Percentiles rank a stretch among this genome's conserved stretches.
These are phyloP conservation scores for Psittacula derbiana DNA, from an alignment of 2,797 vertebrate genomes.

Conservation along the genomic window DNA sequence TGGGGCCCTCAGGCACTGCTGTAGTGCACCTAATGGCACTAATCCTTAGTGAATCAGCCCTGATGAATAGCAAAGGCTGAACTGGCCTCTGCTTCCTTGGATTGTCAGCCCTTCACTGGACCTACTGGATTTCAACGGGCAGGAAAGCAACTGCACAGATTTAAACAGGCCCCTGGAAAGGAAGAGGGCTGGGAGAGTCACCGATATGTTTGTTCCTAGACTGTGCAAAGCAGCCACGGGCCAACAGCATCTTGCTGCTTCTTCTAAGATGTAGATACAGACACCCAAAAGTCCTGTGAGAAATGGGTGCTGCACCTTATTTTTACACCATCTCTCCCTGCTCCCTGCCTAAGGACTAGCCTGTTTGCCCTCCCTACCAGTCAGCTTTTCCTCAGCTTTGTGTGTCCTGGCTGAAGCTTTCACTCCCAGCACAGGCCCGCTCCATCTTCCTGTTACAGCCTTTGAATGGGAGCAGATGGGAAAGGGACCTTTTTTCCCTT, in stretches of 20 bases:
- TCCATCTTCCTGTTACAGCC: background rate
- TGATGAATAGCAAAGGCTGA: background rate
- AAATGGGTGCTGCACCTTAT: background rate
- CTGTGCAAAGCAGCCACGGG: background rate
- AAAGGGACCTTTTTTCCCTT: background rate
- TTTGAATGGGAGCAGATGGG: background rate
- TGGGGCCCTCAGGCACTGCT: background rate
- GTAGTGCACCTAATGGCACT: constrained; percentile 14
- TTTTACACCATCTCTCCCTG: background rate
- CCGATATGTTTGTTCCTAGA: accelerated
- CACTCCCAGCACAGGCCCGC: background rate
- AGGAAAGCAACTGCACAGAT: background rate
- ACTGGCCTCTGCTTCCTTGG: background rate
- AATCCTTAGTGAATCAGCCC: constrained; percentile 40
- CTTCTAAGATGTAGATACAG: background rate
- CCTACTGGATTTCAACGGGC: background rate
- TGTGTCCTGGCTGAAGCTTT: background rate
- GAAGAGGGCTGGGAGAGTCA: background rate
- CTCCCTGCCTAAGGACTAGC: background rate
- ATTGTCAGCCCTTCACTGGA: background rate
- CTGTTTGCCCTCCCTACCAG: background rate
- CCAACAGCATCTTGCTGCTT: background rate
- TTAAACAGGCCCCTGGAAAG: background rate
- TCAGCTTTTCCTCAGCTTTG: background rate
- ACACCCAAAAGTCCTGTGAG: background rate